Evolutionary conservation across 92 coral and sea anemone genomes (phyloP).

Genomic region (Zoanthus solanderi): DNA sequence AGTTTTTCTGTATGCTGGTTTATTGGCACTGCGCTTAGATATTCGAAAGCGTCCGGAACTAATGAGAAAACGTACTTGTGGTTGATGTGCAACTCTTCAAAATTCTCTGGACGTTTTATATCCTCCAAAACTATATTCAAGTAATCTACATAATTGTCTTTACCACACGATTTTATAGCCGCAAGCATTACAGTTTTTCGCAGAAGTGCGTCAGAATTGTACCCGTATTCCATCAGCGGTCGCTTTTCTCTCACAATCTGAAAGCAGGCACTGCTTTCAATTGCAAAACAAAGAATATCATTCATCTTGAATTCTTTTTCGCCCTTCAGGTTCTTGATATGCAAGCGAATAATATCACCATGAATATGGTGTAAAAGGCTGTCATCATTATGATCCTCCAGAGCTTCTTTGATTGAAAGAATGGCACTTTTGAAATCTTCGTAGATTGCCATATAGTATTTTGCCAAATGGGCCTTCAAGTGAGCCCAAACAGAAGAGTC

Average conservation of each 20-base stretch:
- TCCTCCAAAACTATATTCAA: conserved; percentile 42
- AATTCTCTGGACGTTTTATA: background rate
- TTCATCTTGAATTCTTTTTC: conserved; percentile 45
- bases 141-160: conserved; percentile 58
- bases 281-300: conserved; percentile 67
- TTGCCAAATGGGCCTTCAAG: conserved; percentile 83
- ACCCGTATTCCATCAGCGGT: conserved; percentile 82
- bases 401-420: conserved; percentile 73
- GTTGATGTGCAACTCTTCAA: conserved; percentile 32
- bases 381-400: conserved; percentile 67
- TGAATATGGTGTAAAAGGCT: conserved; percentile 82
- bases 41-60: conserved; percentile 74
- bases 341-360: conserved; percentile 82
- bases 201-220: conserved; percentile 79
- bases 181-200: conserved; percentile 81
- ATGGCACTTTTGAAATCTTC: conserved; percentile 56
- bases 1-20: conserved; percentile 72
- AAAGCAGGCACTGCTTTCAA: conserved; percentile 80
- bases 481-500: conserved; percentile 81
- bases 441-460: conserved; percentile 68
- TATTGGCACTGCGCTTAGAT: conserved; percentile 64
- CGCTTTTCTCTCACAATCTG: conserved; percentile 68
- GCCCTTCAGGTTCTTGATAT: conserved; percentile 65
- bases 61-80: conserved; percentile 66
- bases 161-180: conserved; percentile 67